phyloP scores from a whole-genome alignment of 1,140 invertebrate genomes.

The Ctenoplectra terminalis region DNA sequence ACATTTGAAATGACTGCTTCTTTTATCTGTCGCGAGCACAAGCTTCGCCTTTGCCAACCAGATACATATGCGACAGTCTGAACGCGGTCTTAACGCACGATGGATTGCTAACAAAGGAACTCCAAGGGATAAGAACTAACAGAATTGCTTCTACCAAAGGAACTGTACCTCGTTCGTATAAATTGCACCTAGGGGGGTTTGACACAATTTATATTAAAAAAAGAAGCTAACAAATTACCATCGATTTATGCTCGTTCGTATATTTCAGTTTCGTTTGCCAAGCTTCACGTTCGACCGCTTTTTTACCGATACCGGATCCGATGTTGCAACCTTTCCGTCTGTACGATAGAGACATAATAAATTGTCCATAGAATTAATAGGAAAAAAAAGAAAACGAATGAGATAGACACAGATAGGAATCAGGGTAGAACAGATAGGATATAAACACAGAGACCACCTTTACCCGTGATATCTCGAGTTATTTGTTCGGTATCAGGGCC shows the following conservation, averaged over 20 bases:
- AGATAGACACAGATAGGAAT: neutral
- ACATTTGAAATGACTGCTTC: constrained; percentile 23
- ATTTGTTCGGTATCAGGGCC: constrained; percentile 71
- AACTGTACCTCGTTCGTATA: no score
- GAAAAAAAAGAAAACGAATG: neutral
- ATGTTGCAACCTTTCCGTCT: neutral
- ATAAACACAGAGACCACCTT: constrained; percentile 35
- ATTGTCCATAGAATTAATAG: constrained; percentile 27
- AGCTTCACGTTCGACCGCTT: neutral
- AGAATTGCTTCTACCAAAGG: neutral
- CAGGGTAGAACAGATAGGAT: constrained; percentile 28
- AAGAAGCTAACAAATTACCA: neutral
- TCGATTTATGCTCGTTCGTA: neutral
- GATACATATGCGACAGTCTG: neutral
- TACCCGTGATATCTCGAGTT: constrained; percentile 63
- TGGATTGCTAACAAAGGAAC: no score
- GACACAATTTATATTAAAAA: neutral
- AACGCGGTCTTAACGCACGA: no score
- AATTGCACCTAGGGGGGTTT: no score
- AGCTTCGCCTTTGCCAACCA: neutral
- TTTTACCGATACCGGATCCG: neutral
- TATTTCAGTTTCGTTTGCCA: neutral
- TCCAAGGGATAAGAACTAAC: neutral
- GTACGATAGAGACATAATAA: neutral
- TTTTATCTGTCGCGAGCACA: neutral